Evolutionary conservation across 2,888 invertebrate species (phyloP).

Genomic region (Pterostichus niger): DNA sequence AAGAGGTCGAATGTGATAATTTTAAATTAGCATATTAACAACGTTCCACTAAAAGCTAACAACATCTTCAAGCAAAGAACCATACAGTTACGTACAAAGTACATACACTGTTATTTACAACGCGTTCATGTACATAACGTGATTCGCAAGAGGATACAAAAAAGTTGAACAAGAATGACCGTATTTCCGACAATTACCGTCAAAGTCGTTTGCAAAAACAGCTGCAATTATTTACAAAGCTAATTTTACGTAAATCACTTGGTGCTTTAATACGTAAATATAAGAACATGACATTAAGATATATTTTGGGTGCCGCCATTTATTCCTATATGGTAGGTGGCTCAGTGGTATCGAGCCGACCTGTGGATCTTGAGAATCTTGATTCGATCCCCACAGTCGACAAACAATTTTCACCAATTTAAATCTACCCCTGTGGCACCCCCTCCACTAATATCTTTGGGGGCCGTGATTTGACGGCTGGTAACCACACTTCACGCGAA

Average conservation of each 20-base stretch:
- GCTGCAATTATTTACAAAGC: slow-evolving; percentile 21
- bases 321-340: no score
- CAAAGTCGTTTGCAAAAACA: slow-evolving; percentile 36
- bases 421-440: no score
- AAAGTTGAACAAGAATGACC: slow-evolving; percentile 44
- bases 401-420: no score
- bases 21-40: slow-evolving; percentile 42
- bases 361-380: no score
- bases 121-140: slow-evolving; percentile 38
- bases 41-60: slow-evolving; percentile 40
- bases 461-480: no score
- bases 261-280: neutral
- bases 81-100: slow-evolving; percentile 33
- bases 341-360: no score
- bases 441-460: no score
- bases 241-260: slow-evolving; percentile 23
- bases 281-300: no score
- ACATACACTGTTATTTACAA: slow-evolving; percentile 45
- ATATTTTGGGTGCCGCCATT: no score
- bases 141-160: slow-evolving; percentile 39
- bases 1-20: slow-evolving; percentile 42
- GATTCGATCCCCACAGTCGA: no score
- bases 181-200: slow-evolving; percentile 43
- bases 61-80: neutral
- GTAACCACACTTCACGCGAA: no score